Base-by-base conservation (phyloP, 2,113 vertebrate genomes). In the Gobius niger region DNA sequence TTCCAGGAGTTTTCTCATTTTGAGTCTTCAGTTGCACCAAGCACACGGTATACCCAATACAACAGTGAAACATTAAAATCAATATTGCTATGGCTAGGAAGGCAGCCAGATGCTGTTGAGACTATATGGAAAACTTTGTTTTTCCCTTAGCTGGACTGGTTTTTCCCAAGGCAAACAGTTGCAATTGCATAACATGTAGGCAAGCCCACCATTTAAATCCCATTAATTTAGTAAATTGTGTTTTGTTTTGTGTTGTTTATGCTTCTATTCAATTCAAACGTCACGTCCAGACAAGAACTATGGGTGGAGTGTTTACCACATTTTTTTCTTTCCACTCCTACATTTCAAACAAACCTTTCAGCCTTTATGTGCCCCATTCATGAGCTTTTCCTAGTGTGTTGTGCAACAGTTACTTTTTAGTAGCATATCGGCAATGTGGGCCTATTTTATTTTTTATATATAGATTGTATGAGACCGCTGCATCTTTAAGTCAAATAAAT, bases 301-400 rank as follows among this genome's bases (percentile, higher is more conserved):
- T 76, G 77, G 83, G 87, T 71, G 82, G 0, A 44, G 76, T 75
- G 77, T 88, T 81, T 76, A 77, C 67, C 60, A 80, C 52, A 53
- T 80, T 52, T 40, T 76, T 75, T 59, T 65, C n/a, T 68, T 68
- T 71, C 73, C 78, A 70, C 70, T 77, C 77, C 67, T 63, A 77
- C 47, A 41, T 40, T 52, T 84, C 53, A 84, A 79, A 88, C 76
- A 83, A 76, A 77, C 64, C 73, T 73, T 81, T 78, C 24, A 65
- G 50, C 51, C 61, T 18, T 47, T 40, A 74, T 74, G 19, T 46
- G 63, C 57, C 49, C 24, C 2, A 34, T 34, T 34, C 24, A 34
- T 34, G 24, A 34, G 24, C 24, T 34, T 34, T 34, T 34, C 24
- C 24, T 34, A 3, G 24, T 34, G 24, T 34, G 24, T 34, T 34